These are phyloP conservation scores for Porphyrio hochstetteri DNA, from an alignment of 2,113 vertebrate species.

Conservation along the genomic window DNA sequence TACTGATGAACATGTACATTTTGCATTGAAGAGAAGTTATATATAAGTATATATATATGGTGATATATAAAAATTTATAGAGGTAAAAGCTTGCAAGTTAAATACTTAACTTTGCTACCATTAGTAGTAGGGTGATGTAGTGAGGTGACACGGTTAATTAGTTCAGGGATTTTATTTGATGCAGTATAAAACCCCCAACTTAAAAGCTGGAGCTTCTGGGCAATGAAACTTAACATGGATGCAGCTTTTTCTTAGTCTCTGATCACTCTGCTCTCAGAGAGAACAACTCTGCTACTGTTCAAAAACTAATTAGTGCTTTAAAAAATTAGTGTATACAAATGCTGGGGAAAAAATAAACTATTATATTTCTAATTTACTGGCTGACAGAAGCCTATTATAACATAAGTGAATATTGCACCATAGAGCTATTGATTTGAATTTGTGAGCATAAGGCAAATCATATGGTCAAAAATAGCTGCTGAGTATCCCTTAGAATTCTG, in stretches of 20 bases:
- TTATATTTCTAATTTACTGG: not conserved
- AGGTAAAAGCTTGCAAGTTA: not conserved
- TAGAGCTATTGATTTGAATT: not conserved
- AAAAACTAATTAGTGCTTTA: not conserved
- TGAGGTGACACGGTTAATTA: not conserved
- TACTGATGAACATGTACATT: not conserved
- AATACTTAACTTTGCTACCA: not conserved
- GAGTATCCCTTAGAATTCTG: not conserved
- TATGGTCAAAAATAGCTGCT: not conserved
- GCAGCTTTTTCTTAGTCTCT: not conserved
- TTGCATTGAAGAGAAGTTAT: not conserved
- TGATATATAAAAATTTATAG: not conserved
- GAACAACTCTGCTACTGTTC: not conserved
- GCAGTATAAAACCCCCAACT: not conserved
- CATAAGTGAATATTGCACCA: not conserved
- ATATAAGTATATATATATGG: too few species aligned
- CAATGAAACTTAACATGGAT: not conserved
- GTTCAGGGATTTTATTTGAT: not conserved
- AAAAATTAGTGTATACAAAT: not conserved
- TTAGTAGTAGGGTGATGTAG: not conserved
- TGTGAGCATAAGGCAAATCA: not conserved
- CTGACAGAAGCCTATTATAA: not conserved
- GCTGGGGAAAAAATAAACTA: not conserved
- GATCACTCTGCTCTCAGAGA: not conserved
- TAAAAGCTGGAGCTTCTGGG: not conserved